Evolutionary conservation across 2,888 invertebrate genomes (phyloP), one percentile per base, ranked within the genome.

Genomic region (Oscheius onirici): DNA sequence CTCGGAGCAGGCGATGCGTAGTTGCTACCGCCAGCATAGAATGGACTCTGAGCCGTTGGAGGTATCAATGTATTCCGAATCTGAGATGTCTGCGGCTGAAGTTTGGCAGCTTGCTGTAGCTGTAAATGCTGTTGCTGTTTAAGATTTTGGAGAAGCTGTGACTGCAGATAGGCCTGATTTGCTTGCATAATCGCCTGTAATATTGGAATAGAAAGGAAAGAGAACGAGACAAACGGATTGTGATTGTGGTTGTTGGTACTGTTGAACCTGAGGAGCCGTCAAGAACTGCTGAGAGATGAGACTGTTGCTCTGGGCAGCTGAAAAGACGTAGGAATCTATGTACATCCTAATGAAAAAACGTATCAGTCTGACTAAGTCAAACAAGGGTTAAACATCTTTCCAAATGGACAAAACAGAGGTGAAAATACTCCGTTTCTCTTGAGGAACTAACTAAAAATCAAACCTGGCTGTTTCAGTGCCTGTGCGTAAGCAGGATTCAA

Each of bases 211-310:
- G 3, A 15, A 24, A 20, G 24, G 17, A 43, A 26, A 10, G 28
- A 28, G n/a, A 6, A 17, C 15, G 3, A 17, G 26, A 55, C 17
- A 55, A 26, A 22, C n/a, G 5, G 11, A 22, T 2, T 28, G 40
- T 5, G 17, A 57, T 40, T 40, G 57, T 11, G 11, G 34, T 3
- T 15, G 40, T 57, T 40, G 34, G 28, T 24, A 26, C 22, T 55
- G 54, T 22, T 63, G 63, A 15, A 24, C 22, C 52, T 52, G 61
- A 8, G 34, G 34, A 34, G 44, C 8, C 3, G 34, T 8, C 24
- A 63, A 46, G 49, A 49, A 49, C 46, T 63, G 63, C 34, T 63
- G 63, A n/a, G 63, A 63, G 49, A 63, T 63, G n/a, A 63, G 49
- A 26, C 63, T 63, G 20, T 28, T 63, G 34, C 63, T 63, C n/a